Evolutionary conservation across 2,113 vertebrate genomes (phyloP), one percentile per base, ranked within the genome.

Genomic region (Tychaedon coryphoeus): DNA sequence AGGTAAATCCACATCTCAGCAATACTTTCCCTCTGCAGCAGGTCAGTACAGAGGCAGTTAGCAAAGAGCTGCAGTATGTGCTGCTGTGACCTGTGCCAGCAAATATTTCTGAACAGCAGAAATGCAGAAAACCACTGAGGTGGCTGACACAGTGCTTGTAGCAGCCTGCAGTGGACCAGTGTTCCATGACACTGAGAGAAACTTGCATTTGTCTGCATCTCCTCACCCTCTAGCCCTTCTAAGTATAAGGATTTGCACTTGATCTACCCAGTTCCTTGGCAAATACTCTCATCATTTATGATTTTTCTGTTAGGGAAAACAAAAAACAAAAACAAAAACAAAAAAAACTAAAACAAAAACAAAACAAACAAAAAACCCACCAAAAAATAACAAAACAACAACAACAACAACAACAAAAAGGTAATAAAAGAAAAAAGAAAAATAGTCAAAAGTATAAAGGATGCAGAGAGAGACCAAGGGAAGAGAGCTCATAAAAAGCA

Each of bases 381-480:
- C 36, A 36, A 36, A 36, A 36, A 36, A 36, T 8, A 36, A 36
- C 8, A 11, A 7, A 5, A 19, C 9, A 38, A 33, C 7, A 15
- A 16, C 42, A 36, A 6, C 53, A 15, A 40, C 40, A 40, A 40
- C 40, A 40, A 40, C 10, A 1, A 19, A 2, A 36, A 8, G 4
- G 4, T 23, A 11, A n/a, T 4, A 19, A 8, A 1, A 12, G 8
- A 33, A 14, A 19, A 12, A 31, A 12, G 6, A 5, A 23, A 10
- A 34, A 29, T 20, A 15, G 2, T 2, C 33, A 58, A 53, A 42
- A 23, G 0, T 5, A 23, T 31, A 34, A 83, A 74, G 4, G 24
- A 50, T 26, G 28, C 28, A 47, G 18, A 56, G 18, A 80, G 50
- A 71, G 26, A 31, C 34, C 45, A 80, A 79, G 26, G 17, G 25